Evolutionary conservation across 2,888 invertebrate genomes (phyloP).

Genomic region (Galerucella nymphaeae): DNA sequence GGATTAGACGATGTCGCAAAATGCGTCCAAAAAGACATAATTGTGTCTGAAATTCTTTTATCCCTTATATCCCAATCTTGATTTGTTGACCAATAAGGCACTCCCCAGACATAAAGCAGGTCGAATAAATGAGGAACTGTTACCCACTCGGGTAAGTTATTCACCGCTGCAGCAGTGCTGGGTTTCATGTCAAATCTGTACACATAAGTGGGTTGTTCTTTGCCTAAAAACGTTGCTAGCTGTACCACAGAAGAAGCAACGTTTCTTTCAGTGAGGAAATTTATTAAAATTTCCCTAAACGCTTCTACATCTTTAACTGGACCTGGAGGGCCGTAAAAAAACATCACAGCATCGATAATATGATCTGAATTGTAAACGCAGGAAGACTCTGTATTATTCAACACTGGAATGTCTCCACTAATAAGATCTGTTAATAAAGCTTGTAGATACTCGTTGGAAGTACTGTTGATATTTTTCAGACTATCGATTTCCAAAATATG

Average conservation of each 20-base stretch:
- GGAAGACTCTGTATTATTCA: slow-evolving; percentile 67
- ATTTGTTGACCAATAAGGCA: slow-evolving; percentile 77
- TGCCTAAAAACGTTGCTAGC: slow-evolving; percentile 74
- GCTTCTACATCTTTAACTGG: slow-evolving; percentile 72
- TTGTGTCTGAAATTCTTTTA: slow-evolving; percentile 80
- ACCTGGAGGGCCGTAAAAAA: slow-evolving; percentile 79
- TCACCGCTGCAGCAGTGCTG: slow-evolving; percentile 72
- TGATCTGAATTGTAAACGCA: slow-evolving; percentile 72
- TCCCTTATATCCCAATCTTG: slow-evolving; percentile 81
- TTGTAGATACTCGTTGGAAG: slow-evolving; percentile 65
- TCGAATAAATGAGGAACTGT: slow-evolving; percentile 86
- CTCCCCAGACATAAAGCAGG: slow-evolving; percentile 83
- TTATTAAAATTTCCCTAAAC: slow-evolving; percentile 74
- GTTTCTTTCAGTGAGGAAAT: slow-evolving; percentile 78
- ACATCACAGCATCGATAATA: slow-evolving; percentile 78
- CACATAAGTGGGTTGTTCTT: slow-evolving; percentile 71
- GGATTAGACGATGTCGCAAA: slow-evolving; percentile 82
- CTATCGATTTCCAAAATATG: slow-evolving; percentile 74
- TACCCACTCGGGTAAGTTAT: slow-evolving; percentile 80
- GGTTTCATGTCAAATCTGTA: slow-evolving; percentile 84
- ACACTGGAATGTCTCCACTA: slow-evolving; percentile 70
- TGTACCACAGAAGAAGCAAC: slow-evolving; percentile 79
- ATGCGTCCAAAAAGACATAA: slow-evolving; percentile 85
- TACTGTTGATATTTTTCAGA: slow-evolving; percentile 70
- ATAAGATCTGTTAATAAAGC: slow-evolving; percentile 73